A percentile compares a stretch with the other conserved stretches of the same genome.
These are phyloP conservation scores for Eurosta solidaginis DNA, from an alignment of 1,140 invertebrate genomes.

Conservation along the genomic window DNA sequence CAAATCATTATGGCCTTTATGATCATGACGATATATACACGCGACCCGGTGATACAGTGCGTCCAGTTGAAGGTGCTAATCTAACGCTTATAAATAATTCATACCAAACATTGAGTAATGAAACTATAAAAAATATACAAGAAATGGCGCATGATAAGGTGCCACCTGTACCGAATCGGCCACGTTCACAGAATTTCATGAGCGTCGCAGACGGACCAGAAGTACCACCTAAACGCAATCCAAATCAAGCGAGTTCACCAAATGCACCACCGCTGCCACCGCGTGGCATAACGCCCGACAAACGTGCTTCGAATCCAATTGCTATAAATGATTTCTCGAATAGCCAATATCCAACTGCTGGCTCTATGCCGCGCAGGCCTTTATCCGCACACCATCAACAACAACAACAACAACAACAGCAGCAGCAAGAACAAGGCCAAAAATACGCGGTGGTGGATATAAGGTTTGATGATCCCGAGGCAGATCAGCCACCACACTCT, in stretches of 20 bases:
- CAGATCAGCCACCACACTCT: slow-evolving; percentile 55
- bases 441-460: slow-evolving; percentile 58
- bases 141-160: slow-evolving; percentile 29
- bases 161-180: slow-evolving; percentile 54
- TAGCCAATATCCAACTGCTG: slow-evolving; percentile 25
- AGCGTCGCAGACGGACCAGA: slow-evolving; percentile 49
- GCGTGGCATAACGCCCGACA: slow-evolving; percentile 59
- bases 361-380: slow-evolving; percentile 39
- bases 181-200: slow-evolving; percentile 52
- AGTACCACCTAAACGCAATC: slow-evolving; percentile 51
- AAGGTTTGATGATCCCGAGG: slow-evolving; percentile 56
- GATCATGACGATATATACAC: slow-evolving; percentile 72
- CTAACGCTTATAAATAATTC: slow-evolving; percentile 37
- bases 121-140: slow-evolving; percentile 44
- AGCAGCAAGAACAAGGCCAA: slow-evolving; percentile 42
- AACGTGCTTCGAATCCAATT: slow-evolving; percentile 53
- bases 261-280: slow-evolving; percentile 62
- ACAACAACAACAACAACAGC: slow-evolving; percentile 41
- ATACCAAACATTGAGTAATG: slow-evolving; percentile 54
- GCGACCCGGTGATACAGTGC: slow-evolving; percentile 62
- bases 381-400: slow-evolving; percentile 42
- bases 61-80: slow-evolving; percentile 44
- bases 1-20: slow-evolving; percentile 41
- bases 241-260: slow-evolving; percentile 37
- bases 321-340: slow-evolving; percentile 51